Evolutionary conservation across 35 echinoderm and acorn worm genomes (phyloP), one percentile per base, ranked within the genome.

Genomic region (Apostichopus parvimensis): DNA sequence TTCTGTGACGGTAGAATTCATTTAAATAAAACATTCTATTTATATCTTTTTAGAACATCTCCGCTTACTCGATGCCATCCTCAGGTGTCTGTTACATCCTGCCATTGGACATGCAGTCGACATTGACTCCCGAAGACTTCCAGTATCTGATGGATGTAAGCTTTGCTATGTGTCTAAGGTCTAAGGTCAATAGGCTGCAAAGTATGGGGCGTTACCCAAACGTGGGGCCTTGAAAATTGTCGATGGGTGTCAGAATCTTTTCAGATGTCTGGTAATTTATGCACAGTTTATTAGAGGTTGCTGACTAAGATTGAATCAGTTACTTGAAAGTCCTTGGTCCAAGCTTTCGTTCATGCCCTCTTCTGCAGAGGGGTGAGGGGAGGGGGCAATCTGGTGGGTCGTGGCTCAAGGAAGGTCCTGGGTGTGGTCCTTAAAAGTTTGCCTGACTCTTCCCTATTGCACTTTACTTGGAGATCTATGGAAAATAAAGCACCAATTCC

Each of bases 91-190:
- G 81, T 23, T 84, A 84, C 52, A 21, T 84, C 12, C 81, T 15
- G 6, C 81, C 81, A 4, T 52, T 84, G 20, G n/a, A 58, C 18
- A 20, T 17, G 15, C 9, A 59, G 5, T 84, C 81, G 1, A 58
- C 54, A 8, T 55, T 84, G 18, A n/a, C n/a, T 22, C 81, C 81
- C 5, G 54, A 84, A 23, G 55, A 84, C 1, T 84, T 84, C 55
- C 81, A 84, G 15, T 15, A 58, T 84, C 18, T 84, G 54, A 8
- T 84, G 81, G 81, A 84, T 54, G 81, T 84, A 9, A 22, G 81
- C 1, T 60, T 52, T 82, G 1, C 9, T 7, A 52, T 6, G 5
- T 78, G 9, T 8, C 9, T 78, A 78, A 23, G n/a, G 9, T 20
- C 20, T 79, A 18, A 34, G 28, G 28, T 34, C 28, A 34, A 34